These are phyloP conservation scores for Aphaenogaster ashmeadi DNA, from an alignment of 1,140 invertebrate species.

Conservation along the genomic window DNA sequence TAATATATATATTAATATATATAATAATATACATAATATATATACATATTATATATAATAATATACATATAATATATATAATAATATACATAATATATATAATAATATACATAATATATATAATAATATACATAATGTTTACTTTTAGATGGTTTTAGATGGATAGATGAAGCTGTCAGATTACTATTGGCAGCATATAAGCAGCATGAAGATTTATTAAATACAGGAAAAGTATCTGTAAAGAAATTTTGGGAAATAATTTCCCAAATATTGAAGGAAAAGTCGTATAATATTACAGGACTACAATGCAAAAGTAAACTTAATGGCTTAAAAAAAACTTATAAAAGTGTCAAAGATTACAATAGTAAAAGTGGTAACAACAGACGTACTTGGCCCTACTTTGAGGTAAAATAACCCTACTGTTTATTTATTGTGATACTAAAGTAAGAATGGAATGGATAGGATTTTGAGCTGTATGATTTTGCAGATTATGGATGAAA, in stretches of 20 bases:
- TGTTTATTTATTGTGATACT: background rate
- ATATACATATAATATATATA: no score
- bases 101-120: no score
- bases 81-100: no score
- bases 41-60: no score
- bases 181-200: background rate
- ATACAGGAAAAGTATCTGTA: background rate
- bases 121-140: no score
- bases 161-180: background rate
- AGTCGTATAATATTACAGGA: background rate
- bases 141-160: conserved; percentile 8
- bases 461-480: background rate
- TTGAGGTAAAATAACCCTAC: background rate
- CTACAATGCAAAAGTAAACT: background rate
- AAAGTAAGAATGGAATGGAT: background rate
- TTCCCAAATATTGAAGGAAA: background rate
- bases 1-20: no score
- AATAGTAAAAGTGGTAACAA: background rate
- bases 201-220: background rate
- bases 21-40: no score
- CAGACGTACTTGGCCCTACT: background rate
- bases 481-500: background rate
- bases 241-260: conserved; percentile 10
- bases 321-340: background rate
- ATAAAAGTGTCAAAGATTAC: background rate